These are phyloP conservation scores for Lochmaea crataegi DNA, from an alignment of 2,888 invertebrate genomes.

Conservation along the genomic window DNA sequence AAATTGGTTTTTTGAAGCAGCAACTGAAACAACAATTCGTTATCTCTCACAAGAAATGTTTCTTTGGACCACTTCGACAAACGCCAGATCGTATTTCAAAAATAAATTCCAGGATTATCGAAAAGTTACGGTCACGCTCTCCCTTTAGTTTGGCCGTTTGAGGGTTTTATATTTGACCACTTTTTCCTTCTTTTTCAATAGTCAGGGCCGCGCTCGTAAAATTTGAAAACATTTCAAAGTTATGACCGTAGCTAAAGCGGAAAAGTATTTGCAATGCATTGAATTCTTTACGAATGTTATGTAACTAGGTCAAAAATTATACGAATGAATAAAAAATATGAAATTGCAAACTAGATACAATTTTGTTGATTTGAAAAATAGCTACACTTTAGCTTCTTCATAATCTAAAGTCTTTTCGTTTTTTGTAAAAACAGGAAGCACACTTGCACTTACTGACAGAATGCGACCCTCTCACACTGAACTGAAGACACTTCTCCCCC, in stretches of 20 bases:
- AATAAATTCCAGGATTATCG: constrained; percentile 51
- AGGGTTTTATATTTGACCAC: constrained; percentile 34
- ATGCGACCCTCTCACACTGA: too few species aligned
- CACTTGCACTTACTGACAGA: too few species aligned
- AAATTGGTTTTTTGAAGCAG: neutral
- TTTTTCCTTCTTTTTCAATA: constrained; percentile 16
- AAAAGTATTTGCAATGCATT: neutral
- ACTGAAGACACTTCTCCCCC: too few species aligned
- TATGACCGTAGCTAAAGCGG: neutral
- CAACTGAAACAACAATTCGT: neutral
- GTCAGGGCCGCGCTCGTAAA: constrained; percentile 17
- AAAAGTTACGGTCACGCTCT: constrained; percentile 35
- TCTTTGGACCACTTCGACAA: neutral
- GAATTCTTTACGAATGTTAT: neutral
- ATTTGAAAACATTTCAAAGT: neutral
- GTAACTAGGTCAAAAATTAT: too few species aligned
- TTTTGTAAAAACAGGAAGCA: too few species aligned
- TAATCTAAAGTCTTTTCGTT: too few species aligned
- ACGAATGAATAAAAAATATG: too few species aligned
- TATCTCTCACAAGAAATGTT: constrained; percentile 13
- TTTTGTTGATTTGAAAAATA: too few species aligned
- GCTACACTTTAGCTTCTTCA: too few species aligned
- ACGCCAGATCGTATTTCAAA: constrained; percentile 18
- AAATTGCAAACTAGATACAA: too few species aligned
- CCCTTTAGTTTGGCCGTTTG: constrained; percentile 30